Conservation (phyloP, 1,140 invertebrate genomes). For the Alviniconcha marisindica region DNA sequence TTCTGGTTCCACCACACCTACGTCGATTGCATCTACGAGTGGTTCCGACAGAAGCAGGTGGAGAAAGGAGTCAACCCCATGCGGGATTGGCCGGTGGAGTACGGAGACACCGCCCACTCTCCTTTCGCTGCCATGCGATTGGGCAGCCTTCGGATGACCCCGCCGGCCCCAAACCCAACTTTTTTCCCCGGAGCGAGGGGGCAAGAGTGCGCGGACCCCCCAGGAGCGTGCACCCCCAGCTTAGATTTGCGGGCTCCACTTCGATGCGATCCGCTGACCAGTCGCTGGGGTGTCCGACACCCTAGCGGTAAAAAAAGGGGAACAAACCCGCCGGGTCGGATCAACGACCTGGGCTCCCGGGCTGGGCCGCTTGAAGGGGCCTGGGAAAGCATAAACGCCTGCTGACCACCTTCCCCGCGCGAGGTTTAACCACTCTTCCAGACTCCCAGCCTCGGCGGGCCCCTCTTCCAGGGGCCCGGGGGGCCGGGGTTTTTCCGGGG, state of each 20-base stretch:
- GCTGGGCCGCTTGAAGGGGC: not conserved
- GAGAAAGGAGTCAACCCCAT: slow-evolving; percentile 43
- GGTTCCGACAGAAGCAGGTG: slow-evolving; percentile 52
- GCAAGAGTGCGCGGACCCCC: slow-evolving; percentile 32
- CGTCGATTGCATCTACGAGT: slow-evolving; percentile 57
- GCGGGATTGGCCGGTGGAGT: slow-evolving; percentile 52
- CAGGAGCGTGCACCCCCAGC: slow-evolving; percentile 36
- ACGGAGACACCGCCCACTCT: slow-evolving; percentile 43
- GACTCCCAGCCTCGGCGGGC: not conserved
- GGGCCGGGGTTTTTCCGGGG: too few species aligned
- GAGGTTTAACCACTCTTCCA: slow-evolving; percentile 37
- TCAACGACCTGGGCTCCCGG: slow-evolving; percentile 13
- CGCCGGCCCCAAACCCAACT: slow-evolving; percentile 44
- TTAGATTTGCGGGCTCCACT: slow-evolving; percentile 44
- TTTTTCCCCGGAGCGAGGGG: slow-evolving; percentile 43
- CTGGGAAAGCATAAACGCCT: slow-evolving; percentile 21
- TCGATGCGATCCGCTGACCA: slow-evolving; percentile 40
- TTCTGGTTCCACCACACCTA: slow-evolving; percentile 59
- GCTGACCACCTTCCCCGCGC: not conserved
- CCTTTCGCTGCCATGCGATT: slow-evolving; percentile 50
- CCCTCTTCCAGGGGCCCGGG: too few species aligned
- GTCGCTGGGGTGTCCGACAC: slow-evolving; percentile 49
- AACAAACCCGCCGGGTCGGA: not conserved
- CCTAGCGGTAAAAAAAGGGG: not conserved
- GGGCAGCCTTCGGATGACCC: slow-evolving; percentile 47